Conservation (phyloP, 1,140 invertebrate genomes). For the Drosophila nasuta region DNA sequence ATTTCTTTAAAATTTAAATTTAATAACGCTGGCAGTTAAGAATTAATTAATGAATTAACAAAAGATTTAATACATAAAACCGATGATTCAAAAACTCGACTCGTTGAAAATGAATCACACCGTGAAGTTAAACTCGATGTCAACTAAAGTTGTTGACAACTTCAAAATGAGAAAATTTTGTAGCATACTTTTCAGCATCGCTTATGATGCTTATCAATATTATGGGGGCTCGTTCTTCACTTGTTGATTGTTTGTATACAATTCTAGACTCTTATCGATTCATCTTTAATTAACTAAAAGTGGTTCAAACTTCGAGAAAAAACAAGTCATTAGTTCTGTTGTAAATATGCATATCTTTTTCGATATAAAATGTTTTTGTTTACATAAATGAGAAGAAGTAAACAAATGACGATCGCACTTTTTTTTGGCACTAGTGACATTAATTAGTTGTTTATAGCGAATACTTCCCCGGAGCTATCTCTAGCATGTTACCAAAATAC, state of each 20-base stretch:
- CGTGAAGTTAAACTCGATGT: too few species aligned
- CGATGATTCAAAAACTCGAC: too few species aligned
- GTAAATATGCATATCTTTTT: conserved; percentile 34
- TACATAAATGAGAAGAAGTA: conserved; percentile 19
- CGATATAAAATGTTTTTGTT: conserved; percentile 38
- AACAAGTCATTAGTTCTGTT: conserved; percentile 25
- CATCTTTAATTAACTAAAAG: conserved; percentile 40
- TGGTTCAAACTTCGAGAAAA: background rate
- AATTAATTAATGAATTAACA: too few species aligned
- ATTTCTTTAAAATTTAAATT: too few species aligned
- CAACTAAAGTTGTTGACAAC: too few species aligned
- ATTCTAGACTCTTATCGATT: background rate
- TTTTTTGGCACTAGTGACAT: conserved; percentile 23
- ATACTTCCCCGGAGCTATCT: conserved; percentile 61
- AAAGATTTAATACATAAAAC: too few species aligned
- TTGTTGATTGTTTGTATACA: background rate
- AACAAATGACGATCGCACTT: conserved; percentile 36
- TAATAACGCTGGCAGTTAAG: too few species aligned
- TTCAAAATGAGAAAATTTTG: background rate
- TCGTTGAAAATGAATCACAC: too few species aligned
- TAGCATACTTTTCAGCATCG: conserved; percentile 29
- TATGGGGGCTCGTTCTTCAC: conserved; percentile 5
- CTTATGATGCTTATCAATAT: background rate
- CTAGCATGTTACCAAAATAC: conserved; percentile 26
- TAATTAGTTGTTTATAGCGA: conserved; percentile 25